Evolutionary conservation across 2,113 vertebrate genomes (phyloP).

Genomic region (Lichenostomus cassidix): DNA sequence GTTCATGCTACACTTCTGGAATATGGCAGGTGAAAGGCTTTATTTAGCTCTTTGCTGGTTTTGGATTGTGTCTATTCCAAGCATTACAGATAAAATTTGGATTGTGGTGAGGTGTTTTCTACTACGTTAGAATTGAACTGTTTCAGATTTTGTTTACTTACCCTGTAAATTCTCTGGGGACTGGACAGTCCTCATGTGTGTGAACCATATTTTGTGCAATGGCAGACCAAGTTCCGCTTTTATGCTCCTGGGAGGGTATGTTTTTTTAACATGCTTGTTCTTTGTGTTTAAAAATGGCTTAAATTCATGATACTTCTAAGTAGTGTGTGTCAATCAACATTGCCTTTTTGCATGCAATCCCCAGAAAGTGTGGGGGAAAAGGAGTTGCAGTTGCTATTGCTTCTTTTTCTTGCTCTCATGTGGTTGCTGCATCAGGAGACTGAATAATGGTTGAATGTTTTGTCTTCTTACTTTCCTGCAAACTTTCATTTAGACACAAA

Average conservation of each 20-base stretch:
- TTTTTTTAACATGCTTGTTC: not conserved
- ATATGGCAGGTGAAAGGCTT: slow-evolving; percentile 86
- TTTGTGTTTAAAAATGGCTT: not conserved
- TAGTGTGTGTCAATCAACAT: not conserved
- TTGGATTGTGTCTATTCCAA: not conserved
- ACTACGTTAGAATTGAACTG: not conserved
- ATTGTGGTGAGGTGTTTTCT: not conserved
- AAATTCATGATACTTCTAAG: not conserved
- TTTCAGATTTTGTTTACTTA: not conserved
- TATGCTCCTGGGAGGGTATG: not conserved
- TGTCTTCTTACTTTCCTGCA: not conserved
- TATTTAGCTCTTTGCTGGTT: not conserved
- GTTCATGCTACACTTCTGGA: slow-evolving; percentile 93
- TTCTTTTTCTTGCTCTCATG: not conserved
- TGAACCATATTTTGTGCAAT: not conserved
- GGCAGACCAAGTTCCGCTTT: not conserved
- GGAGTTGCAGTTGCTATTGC: not conserved
- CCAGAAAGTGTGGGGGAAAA: not conserved
- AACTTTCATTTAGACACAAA: not conserved
- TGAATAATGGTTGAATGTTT: not conserved
- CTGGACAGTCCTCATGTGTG: not conserved
- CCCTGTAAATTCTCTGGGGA: not conserved
- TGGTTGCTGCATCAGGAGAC: not conserved
- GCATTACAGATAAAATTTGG: not conserved
- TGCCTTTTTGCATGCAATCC: not conserved